Base-by-base conservation (phyloP, 1,140 invertebrate genomes). In the Chironomus striatipennis region DNA sequence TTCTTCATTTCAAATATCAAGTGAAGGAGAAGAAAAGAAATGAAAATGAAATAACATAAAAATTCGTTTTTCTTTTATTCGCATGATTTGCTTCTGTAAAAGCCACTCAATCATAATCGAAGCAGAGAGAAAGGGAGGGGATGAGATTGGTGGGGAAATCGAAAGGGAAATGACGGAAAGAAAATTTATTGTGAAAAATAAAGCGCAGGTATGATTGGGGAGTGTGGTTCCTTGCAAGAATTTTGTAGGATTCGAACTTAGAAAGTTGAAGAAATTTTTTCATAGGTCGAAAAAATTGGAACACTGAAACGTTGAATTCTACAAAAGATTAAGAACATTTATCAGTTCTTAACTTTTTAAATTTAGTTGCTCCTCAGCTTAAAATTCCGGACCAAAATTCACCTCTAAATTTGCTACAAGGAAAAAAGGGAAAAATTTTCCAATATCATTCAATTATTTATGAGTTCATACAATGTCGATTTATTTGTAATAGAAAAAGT, bases 81-180 rank as follows among this genome's bases (percentile, higher is more conserved):
- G 65, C 65, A 70, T 70, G 65, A 70, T 70, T 70, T 70, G 65
- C 65, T 70, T 70, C 65, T 70, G 65, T 70, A 70, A 70, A 70
- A 70, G 65, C 65, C 65, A 70, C 65, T 70, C 65, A 70, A 70
- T 70, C 65, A 70, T 70, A 70, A 70, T 70, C 24, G 24, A 5
- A 34, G 24, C 5, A 1, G 24, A 34, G 24, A 5, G 1, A 5
- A 5, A 34, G 24, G 24, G 24, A 34, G 24, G 24, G 24, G 24
- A n/a, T 34, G 24, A 5, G 24, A 34, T 34, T 34, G 24, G 5
- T 34, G 24, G 24, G 24, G 24, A 34, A 2, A 34, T 34, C 1
- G 24, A 34, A 34, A 34, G 10, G 65, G n/a, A 70, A 70, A 70
- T 70, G 65, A 70, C 65, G 65, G 65, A 20, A 57, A 21, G 47